Base-by-base conservation (phyloP, 2,888 invertebrate species). In the Phengaris alcon region DNA sequence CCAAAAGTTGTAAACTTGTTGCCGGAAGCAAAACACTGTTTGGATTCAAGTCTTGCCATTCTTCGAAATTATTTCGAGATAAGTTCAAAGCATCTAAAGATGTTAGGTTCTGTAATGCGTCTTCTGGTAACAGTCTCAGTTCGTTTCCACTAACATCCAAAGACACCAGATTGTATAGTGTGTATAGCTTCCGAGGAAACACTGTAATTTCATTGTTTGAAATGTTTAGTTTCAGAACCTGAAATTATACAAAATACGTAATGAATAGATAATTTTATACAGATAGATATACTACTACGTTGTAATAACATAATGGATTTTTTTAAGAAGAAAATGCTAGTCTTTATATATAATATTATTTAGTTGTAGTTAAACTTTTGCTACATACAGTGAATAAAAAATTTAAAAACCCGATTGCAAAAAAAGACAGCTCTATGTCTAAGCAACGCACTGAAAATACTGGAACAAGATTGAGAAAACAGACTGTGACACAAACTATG, bases 191-290 rank as follows among this genome's bases (percentile, higher is more conserved):
- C 76, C 79, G 79, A 0, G 96, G 95, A 81, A 96, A 94, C 4
- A 84, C 85, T 3, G 85, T 86, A 75, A 97, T 94, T 68, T 91
- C 87, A 82, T 97, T 97, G 80, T 91, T 90, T 5, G 96, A 96
- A 75, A 97, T 85, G 82, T 97, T 96, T 78, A 97, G 86, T 48
- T 91, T 91, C 80, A 94, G 94, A 51, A 96, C 94, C 96, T 96
- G 90, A 80, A 92, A 80, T 22, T 10, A 10, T 10, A 22, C 3
- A 59, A 6, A 48, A 48, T 35, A 35, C 35, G 35, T 35, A 3
- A 35, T 35, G 35, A 35, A 35, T 35, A 35, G 3, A 35, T 35
- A 35, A 35, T 22, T 22, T 22, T 35, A 35, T 35, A 35, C 35
- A 35, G 35, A 35, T 35, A 35, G 35, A 35, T 35, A 35, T 35